phyloP scores from a whole-genome alignment of 2,888 invertebrate species.

The Pseudolycoriella hygida region DNA sequence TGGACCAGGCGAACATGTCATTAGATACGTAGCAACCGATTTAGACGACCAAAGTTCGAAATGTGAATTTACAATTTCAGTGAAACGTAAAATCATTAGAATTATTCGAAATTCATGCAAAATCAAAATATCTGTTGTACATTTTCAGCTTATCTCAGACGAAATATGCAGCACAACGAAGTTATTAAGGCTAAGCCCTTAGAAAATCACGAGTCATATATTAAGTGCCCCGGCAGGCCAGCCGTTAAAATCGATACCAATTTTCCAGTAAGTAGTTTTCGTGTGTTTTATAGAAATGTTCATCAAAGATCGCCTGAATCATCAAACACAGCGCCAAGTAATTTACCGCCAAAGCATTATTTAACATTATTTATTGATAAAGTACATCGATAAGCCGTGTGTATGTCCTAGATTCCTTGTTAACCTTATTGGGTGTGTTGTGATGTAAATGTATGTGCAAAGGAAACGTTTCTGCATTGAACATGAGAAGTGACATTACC shows the following conservation, averaged over 20 bases:
- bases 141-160: neutral
- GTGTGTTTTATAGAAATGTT: conserved; percentile 10
- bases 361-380: conserved; percentile 5
- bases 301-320: neutral
- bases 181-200: conserved; percentile 9
- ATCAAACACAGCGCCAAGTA: neutral
- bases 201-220: conserved; percentile 21
- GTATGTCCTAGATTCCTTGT: conserved; percentile 2
- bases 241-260: conserved; percentile 22
- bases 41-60: conserved; percentile 40
- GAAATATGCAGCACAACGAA: neutral
- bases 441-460: neutral
- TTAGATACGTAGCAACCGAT: conserved; percentile 45
- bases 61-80: conserved; percentile 43
- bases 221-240: conserved; percentile 23
- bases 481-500: no score
- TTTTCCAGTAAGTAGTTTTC: conserved; percentile 24
- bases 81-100: conserved; percentile 30
- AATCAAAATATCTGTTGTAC: neutral
- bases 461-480: no score
- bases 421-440: neutral
- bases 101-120: neutral
- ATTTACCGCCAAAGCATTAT: conserved; percentile 11
- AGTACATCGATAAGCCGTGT: conserved; percentile 14
- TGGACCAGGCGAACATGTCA: conserved; percentile 38